These are phyloP conservation scores for Peromyscus polionotus DNA, from an alignment of 2,113 vertebrate species.

Conservation along the genomic window DNA sequence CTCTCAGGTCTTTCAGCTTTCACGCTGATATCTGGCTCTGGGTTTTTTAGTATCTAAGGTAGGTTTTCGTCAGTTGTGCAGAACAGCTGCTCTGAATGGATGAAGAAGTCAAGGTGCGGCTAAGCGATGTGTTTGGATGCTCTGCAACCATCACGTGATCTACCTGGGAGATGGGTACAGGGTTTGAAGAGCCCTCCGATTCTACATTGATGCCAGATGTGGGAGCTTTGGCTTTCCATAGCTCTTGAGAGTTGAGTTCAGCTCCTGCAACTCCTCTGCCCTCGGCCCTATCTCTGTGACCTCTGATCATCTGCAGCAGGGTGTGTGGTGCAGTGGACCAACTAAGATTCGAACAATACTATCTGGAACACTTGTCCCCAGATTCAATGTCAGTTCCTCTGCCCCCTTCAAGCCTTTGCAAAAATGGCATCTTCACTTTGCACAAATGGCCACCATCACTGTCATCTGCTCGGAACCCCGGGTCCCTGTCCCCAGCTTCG, in stretches of 20 bases:
- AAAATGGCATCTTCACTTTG: neutral
- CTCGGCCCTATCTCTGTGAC: neutral
- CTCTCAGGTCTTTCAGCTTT: no score
- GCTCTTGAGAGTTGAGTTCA: neutral
- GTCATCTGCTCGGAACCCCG: neutral
- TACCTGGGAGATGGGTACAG: fast-evolving
- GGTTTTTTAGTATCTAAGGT: no score
- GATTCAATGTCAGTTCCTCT: neutral
- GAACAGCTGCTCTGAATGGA: neutral
- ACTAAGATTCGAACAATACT: no score
- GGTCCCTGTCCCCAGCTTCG: neutral
- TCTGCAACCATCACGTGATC: fast-evolving
- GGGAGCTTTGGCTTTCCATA: no score
- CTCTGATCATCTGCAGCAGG: neutral
- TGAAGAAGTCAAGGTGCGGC: neutral
- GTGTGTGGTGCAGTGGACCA: no score
- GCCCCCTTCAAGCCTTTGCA: neutral
- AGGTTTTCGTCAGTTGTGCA: neutral
- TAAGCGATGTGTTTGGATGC: neutral
- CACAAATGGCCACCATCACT: fast-evolving
- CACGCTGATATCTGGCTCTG: no score
- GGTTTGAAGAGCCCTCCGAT: neutral
- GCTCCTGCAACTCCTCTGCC: neutral
- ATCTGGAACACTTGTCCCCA: neutral
- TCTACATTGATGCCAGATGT: fast-evolving